These are phyloP conservation scores for Gallinago media DNA, from an alignment of 2,113 vertebrate species.

Conservation along the genomic window DNA sequence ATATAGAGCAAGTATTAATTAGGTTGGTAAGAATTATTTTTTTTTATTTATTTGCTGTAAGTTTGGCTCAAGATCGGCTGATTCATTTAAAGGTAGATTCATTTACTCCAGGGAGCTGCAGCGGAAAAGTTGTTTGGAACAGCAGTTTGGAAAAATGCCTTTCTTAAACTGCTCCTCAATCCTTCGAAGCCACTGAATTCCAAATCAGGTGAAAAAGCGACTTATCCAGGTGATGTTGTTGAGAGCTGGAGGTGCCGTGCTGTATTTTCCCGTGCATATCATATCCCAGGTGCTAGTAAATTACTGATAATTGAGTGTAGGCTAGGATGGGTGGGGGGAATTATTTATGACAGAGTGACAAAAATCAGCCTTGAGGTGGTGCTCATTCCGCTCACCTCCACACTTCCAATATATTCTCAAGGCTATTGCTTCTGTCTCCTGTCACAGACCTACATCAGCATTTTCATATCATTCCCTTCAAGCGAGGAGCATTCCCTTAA, in stretches of 20 bases:
- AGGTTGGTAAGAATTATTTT: not conserved
- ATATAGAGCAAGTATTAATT: fast-evolving
- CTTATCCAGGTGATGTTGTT: not conserved
- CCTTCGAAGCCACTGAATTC: conserved; percentile 27
- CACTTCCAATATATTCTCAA: conserved; percentile 9
- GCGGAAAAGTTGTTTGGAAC: conserved; percentile 83
- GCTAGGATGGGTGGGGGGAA: not conserved
- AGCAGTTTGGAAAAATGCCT: conserved; percentile 79
- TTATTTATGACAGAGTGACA: conserved; percentile 54
- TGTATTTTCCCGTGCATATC: not conserved
- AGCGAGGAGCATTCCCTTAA: conserved; percentile 49
- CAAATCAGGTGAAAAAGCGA: conserved; percentile 43
- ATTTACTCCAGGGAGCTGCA: conserved; percentile 66
- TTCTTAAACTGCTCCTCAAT: conserved; percentile 62
- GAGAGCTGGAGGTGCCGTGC: not conserved
- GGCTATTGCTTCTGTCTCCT: conserved; percentile 38
- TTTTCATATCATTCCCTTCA: conserved; percentile 59
- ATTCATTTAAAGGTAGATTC: not conserved
- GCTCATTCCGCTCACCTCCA: conserved; percentile 12
- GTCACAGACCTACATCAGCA: conserved; percentile 9
- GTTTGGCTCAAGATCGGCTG: not conserved
- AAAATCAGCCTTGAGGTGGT: conserved; percentile 47
- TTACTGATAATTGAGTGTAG: conserved; percentile 39
- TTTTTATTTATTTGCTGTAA: fast-evolving
- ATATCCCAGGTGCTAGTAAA: not conserved